These are phyloP conservation scores for Petrolisthes manimaculis DNA, from an alignment of 2,888 invertebrate genomes.

Conservation along the genomic window DNA sequence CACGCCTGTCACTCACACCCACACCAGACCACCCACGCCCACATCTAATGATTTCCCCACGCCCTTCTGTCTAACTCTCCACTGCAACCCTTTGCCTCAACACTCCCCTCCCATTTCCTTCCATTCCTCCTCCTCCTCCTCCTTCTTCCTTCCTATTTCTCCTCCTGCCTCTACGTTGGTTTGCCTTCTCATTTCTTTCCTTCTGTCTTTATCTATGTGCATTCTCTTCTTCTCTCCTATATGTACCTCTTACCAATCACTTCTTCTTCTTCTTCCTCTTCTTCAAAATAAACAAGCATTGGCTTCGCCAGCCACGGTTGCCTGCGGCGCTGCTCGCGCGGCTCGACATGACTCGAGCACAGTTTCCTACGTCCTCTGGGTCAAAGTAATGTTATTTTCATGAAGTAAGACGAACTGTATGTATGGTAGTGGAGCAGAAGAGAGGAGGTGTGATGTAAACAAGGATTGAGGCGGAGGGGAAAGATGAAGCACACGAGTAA, in stretches of 20 bases:
- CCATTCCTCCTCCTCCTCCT: not conserved
- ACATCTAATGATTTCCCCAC: not conserved
- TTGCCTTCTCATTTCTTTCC: not conserved
- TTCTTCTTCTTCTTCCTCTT: not conserved
- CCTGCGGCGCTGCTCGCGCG: no score
- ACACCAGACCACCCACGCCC: conserved; percentile 25
- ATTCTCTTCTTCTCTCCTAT: not conserved
- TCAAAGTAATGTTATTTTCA: no score
- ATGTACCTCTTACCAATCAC: not conserved
- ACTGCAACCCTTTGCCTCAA: not conserved
- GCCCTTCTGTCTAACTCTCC: not conserved
- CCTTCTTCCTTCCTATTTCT: not conserved
- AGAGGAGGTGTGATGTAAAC: not conserved
- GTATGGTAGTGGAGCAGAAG: no score
- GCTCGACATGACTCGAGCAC: no score
- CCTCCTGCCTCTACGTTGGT: no score
- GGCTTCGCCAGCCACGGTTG: no score
- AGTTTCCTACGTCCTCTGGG: no score
- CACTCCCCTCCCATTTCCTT: not conserved
- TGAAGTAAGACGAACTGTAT: no score
- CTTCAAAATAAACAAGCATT: not conserved
- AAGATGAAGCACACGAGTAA: not conserved
- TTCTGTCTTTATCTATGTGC: not conserved
- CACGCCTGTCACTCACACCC: conserved; percentile 36
- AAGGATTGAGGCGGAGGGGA: not conserved